Percentiles rank a stretch among this genome's conserved stretches.
Evolutionary conservation across 2,113 vertebrate species (phyloP).

Genomic region (Balaenoptera acutorostrata): DNA sequence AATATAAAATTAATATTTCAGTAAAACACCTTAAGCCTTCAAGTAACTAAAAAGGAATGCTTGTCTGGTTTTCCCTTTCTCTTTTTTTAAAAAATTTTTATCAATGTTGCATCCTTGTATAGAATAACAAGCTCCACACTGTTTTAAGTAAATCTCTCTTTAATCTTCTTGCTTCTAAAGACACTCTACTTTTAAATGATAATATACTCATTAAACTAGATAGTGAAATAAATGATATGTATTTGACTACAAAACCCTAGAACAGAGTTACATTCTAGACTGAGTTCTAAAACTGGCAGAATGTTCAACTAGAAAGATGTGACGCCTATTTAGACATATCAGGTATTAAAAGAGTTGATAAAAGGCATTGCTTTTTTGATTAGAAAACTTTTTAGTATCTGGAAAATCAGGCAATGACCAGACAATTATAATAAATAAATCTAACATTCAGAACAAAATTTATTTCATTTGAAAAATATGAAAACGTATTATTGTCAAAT

Average conservation of each 20-base stretch:
- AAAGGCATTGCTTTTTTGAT: neutral
- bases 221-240: neutral
- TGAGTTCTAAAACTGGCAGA: neutral
- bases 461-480: slow-evolving; percentile 36
- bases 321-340: neutral
- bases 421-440: neutral
- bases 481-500: slow-evolving; percentile 16
- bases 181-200: neutral
- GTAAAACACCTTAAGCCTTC: neutral
- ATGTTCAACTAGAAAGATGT: neutral
- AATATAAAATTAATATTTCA: neutral
- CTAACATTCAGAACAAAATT: slow-evolving; percentile 12
- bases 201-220: neutral
- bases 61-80: neutral
- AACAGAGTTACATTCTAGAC: neutral
- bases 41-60: neutral
- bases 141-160: slow-evolving; percentile 28
- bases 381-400: neutral
- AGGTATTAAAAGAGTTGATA: neutral
- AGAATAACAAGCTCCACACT: neutral
- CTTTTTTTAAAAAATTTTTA: neutral
- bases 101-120: neutral
- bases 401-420: slow-evolving; percentile 48
- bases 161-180: slow-evolving; percentile 13
- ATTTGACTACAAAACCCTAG: neutral